A percentile compares a stretch with the other conserved stretches of the same genome.
Conservation (phyloP, 37 sponge, comb jelly and placozoan species). For the Crambe crambe region DNA sequence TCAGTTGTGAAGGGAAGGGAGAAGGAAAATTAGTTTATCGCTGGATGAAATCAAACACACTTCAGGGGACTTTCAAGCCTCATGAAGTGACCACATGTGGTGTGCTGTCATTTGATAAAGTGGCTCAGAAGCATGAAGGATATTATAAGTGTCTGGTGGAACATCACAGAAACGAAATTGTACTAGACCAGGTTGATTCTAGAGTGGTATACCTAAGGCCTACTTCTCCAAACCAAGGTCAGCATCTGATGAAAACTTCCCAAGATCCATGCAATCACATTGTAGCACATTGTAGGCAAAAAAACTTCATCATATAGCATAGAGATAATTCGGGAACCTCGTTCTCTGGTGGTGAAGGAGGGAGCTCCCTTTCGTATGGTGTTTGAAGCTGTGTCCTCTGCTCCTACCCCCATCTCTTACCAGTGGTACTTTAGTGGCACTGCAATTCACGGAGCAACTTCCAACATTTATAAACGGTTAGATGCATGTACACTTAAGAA, state of each 20-base stretch:
- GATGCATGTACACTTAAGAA: neutral
- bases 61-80: conserved; percentile 3
- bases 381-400: conserved; percentile 24
- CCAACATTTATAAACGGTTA: neutral
- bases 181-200: too few species aligned
- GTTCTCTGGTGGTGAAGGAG: conserved; percentile 12
- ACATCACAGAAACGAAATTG: neutral
- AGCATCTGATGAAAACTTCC: too few species aligned
- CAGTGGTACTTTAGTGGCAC: conserved; percentile 36
- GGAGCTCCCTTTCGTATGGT: conserved; percentile 4
- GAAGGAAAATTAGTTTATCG: conserved; percentile 2
- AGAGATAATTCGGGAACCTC: conserved; percentile 7
- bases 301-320: neutral
- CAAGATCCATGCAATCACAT: too few species aligned
- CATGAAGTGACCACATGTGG: neutral
- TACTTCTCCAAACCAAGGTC: neutral
- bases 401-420: conserved; percentile 13
- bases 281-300: too few species aligned
- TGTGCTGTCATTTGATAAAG: neutral
- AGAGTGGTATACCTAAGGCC: neutral
- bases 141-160: conserved; percentile 52
- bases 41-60: conserved; percentile 32
- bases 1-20: conserved; percentile 29
- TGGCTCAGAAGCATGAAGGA: conserved; percentile 16
- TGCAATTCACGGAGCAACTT: conserved; percentile 5